Percentiles rank a stretch among this genome's conserved stretches.
phyloP scores from a whole-genome alignment of 2,113 vertebrate species.

The Pachycephala philippinensis region DNA sequence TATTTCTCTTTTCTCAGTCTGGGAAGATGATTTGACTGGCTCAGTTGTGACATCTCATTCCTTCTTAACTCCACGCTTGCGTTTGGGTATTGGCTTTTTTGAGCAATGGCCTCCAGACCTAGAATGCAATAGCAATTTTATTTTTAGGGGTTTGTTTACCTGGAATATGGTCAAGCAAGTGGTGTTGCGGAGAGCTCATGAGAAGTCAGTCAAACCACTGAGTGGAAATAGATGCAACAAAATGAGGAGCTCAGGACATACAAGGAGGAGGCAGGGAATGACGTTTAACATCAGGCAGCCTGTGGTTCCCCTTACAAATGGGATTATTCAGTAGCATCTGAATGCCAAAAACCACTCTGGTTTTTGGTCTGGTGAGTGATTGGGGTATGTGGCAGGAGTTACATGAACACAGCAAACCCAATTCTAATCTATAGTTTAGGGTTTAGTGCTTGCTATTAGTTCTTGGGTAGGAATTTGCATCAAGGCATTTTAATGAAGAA shows the following conservation, averaged over 20 bases:
- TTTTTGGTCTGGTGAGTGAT: neutral
- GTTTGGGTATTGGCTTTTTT: neutral
- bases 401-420: neutral
- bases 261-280: neutral
- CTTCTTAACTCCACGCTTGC: neutral
- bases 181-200: fast-evolving
- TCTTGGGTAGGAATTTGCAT: neutral
- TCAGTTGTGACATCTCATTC: neutral
- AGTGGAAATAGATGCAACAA: neutral
- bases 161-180: neutral
- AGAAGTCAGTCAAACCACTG: neutral
- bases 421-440: neutral
- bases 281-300: neutral
- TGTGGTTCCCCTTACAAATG: neutral
- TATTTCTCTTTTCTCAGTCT: neutral
- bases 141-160: neutral
- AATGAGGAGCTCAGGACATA: neutral
- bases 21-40: neutral
- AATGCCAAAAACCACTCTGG: neutral
- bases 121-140: neutral
- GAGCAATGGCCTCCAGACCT: neutral
- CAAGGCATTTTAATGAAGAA: neutral
- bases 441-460: neutral
- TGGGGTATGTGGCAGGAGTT: neutral
- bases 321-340: neutral